These are phyloP conservation scores for Eristalis pertinax DNA, from an alignment of 2,888 invertebrate genomes.

Conservation along the genomic window DNA sequence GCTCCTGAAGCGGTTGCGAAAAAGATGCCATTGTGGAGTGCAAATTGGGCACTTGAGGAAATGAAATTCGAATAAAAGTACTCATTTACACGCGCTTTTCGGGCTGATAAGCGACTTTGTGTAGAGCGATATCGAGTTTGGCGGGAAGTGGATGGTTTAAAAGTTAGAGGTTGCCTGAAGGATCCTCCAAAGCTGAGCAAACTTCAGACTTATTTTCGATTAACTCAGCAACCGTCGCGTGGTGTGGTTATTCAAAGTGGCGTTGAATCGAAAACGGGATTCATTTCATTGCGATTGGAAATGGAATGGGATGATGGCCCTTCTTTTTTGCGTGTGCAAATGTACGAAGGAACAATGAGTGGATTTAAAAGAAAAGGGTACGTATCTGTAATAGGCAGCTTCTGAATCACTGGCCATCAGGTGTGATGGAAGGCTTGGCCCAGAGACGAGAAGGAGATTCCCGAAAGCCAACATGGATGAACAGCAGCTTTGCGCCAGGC, in stretches of 20 bases:
- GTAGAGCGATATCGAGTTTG: constrained; percentile 28
- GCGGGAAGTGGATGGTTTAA: constrained; percentile 31
- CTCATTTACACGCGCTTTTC: constrained; percentile 53
- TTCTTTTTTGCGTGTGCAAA: too few relatives aligned
- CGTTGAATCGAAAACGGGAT: neutral
- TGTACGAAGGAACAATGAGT: too few relatives aligned
- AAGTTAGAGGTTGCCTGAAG: constrained; percentile 22
- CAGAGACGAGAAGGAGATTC: too few relatives aligned
- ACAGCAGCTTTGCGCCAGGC: too few relatives aligned
- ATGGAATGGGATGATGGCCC: too few relatives aligned
- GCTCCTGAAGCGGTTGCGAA: neutral
- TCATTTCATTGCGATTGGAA: too few relatives aligned
- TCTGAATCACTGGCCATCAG: too few relatives aligned
- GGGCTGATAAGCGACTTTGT: constrained; percentile 30
- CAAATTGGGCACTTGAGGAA: constrained; percentile 48
- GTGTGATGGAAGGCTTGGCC: too few relatives aligned
- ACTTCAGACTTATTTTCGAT: constrained; percentile 13
- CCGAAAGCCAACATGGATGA: too few relatives aligned
- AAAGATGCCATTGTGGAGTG: constrained; percentile 39
- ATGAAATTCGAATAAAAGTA: constrained; percentile 25
- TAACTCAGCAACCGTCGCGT: neutral
- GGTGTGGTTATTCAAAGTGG: neutral
- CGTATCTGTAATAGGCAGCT: too few relatives aligned
- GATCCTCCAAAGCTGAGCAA: neutral
- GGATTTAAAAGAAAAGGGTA: too few relatives aligned